These are phyloP conservation scores for Hydroisotoma schaefferi DNA, from an alignment of 2,888 invertebrate species.

Conservation along the genomic window DNA sequence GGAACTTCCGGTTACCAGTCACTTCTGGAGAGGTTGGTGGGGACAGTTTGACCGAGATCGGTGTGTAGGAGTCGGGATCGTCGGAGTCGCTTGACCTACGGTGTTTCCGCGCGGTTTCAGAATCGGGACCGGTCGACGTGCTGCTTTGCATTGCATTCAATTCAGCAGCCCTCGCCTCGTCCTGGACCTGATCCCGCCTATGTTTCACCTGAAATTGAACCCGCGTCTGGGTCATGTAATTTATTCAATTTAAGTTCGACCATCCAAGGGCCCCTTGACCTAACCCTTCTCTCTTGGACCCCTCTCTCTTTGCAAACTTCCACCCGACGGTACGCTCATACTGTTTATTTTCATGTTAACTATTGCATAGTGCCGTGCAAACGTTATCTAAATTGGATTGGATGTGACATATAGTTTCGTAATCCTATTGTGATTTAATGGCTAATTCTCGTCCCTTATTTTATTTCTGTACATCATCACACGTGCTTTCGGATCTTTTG, in stretches of 20 bases:
- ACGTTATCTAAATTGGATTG: too few relatives aligned
- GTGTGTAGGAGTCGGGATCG: neutral
- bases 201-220: conserved; percentile 67
- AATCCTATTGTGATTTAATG: too few relatives aligned
- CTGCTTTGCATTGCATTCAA: conserved; percentile 26
- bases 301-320: too few relatives aligned
- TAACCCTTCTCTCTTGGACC: too few relatives aligned
- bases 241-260: conserved; percentile 1
- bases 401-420: too few relatives aligned
- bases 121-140: conserved; percentile 45
- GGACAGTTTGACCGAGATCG: neutral
- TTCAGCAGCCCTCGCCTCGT: conserved; percentile 57
- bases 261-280: too few relatives aligned
- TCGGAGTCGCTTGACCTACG: conserved; percentile 4
- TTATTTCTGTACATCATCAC: too few relatives aligned
- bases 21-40: conserved; percentile 17
- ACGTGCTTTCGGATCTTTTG: too few relatives aligned
- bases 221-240: conserved; percentile 9
- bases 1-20: conserved; percentile 5
- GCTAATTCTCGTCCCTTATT: too few relatives aligned
- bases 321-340: too few relatives aligned
- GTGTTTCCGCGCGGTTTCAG: conserved; percentile 22
- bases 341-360: too few relatives aligned
- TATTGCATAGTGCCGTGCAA: too few relatives aligned
- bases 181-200: conserved; percentile 78